Evolutionary conservation across 2,888 invertebrate genomes (phyloP), one percentile per base, ranked within the genome.

Genomic region (Eudemis profundana): DNA sequence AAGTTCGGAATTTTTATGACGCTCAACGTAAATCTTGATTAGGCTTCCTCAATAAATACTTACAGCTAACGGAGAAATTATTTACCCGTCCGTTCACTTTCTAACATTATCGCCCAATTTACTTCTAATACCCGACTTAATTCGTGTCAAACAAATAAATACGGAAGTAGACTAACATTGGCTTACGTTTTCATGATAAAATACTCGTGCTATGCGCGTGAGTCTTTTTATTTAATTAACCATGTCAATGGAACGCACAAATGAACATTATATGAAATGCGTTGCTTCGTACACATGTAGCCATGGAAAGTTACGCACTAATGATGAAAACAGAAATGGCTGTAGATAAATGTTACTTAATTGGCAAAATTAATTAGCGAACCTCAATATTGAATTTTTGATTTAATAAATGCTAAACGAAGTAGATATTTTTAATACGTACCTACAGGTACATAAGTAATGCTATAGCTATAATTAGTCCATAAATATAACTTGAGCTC

Each of bases 181-280:
- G 27, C 65, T 66, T 61, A 62, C 56, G 50, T 68, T 63, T 66
- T 68, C 38, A 44, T 12, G 51, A 51, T 42, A 66, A 65, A 53
- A 60, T 61, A 44, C 40, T 53, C 17, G 68, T 60, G 66, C 53
- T 56, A 15, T 15, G 62, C 50, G 63, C 57, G 61, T 53, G 66
- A 62, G 47, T 51, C 8, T 66, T 69, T 74, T 70, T 71, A 76
- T 78, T 79, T 76, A 79, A 82, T 80, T 75, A 83, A 76, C 70
- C 73, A 80, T 83, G 83, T 83, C 79, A 83, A 80, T 83, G 72
- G 82, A 73, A 69, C 79, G 72, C 72, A 66, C 69, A 64, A 64
- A 60, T 51, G 60, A 44, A 54, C 47, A 42, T n/a, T 53, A 53
- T 47, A 46, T 14, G 49, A 46, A 56, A 42, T 53, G 53, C 29